Evolutionary conservation across 2,113 vertebrate species (phyloP).

Genomic region (Perognathus longimembris): DNA sequence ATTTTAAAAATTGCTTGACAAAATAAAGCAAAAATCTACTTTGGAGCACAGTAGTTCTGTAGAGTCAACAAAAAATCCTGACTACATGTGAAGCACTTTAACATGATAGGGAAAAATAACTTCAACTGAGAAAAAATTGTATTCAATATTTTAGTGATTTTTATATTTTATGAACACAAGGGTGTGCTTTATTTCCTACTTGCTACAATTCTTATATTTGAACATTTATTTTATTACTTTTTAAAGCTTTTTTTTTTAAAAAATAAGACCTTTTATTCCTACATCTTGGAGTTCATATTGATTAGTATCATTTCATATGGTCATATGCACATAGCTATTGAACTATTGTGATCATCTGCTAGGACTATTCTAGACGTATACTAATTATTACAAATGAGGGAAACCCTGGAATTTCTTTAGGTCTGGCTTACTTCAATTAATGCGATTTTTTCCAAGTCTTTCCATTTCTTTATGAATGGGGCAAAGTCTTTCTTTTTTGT

Average conservation of each 20-base stretch:
- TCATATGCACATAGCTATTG: too few relatives aligned
- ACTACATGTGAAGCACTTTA: neutral
- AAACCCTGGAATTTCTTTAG: too few relatives aligned
- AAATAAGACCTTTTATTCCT: too few relatives aligned
- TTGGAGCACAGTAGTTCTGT: neutral
- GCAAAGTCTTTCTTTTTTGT: too few relatives aligned
- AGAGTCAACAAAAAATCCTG: neutral
- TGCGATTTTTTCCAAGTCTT: too few relatives aligned
- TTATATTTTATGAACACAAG: neutral
- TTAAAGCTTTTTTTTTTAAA: neutral
- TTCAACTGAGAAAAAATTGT: neutral
- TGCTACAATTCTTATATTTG: neutral
- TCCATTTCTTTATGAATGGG: too few relatives aligned
- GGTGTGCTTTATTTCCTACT: neutral
- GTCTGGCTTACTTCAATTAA: too few relatives aligned
- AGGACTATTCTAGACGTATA: too few relatives aligned
- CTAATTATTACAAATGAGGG: too few relatives aligned
- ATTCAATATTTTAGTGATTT: neutral
- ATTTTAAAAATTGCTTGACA: conserved; percentile 33
- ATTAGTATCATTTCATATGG: too few relatives aligned
- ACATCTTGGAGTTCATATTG: too few relatives aligned
- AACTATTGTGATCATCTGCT: too few relatives aligned
- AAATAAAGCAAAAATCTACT: neutral
- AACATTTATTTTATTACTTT: neutral
- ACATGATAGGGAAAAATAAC: neutral